These are phyloP conservation scores for Mareca strepera DNA, from an alignment of 2,797 vertebrate species.

Conservation along the genomic window DNA sequence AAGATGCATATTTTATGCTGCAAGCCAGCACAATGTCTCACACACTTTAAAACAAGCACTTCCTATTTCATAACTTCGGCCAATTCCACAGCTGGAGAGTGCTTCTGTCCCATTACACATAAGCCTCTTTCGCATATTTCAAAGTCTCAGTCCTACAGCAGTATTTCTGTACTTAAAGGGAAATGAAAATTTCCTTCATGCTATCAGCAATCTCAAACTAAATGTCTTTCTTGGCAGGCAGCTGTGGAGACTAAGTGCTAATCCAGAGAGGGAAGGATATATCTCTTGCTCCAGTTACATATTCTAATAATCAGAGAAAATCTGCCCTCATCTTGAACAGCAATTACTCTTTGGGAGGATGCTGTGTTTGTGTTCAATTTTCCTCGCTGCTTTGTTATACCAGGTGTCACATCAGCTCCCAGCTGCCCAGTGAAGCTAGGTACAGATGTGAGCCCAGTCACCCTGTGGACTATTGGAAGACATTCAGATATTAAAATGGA, in stretches of 20 bases:
- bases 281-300: neutral
- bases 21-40: neutral
- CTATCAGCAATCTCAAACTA: neutral
- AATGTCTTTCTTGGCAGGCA: neutral
- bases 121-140: neutral
- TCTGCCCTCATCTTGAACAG: neutral
- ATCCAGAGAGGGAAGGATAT: neutral
- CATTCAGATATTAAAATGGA: neutral
- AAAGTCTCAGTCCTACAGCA: neutral
- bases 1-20: constrained; percentile 1
- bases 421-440: neutral
- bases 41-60: constrained; percentile 38
- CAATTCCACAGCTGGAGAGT: constrained; percentile 47
- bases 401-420: neutral
- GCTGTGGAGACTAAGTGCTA: neutral
- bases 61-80: constrained; percentile 36
- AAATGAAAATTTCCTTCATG: neutral
- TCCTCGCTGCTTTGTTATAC: neutral
- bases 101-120: neutral
- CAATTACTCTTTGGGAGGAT: neutral
- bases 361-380: neutral
- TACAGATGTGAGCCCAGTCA: neutral
- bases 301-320: neutral
- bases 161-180: neutral
- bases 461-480: neutral